Base-by-base conservation (phyloP, 1,140 invertebrate genomes). In the Drosophila burlai region DNA sequence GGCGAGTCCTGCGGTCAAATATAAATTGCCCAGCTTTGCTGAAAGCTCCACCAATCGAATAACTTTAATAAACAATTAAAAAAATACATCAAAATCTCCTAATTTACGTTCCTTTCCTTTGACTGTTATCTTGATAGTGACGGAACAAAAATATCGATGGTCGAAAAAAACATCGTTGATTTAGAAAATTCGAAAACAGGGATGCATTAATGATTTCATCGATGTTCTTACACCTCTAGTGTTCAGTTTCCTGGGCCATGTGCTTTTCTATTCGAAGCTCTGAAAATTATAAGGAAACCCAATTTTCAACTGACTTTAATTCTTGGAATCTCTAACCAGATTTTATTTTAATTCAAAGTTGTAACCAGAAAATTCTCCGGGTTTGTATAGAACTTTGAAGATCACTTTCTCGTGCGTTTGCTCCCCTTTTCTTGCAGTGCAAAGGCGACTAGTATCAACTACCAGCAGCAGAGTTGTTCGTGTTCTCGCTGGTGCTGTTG, bases 401-500 rank as follows among this genome's bases (percentile, higher is more conserved):
- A 0, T 18, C 24, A 24, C 24, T 24, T 52, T 18, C 3, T 18
- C 3, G 50, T 18, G 18, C 8, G 50, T 18, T 13, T 18, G 5
- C 10, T 10, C 4, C 5, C 29, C 0, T 34, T 71, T 71, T 71
- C 10, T 55, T 9, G 1, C 24, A 50, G 83, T 86, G 83, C 61
- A 76, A 15, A 42, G 43, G 60, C 75, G 52, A 50, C 45, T 72
- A 58, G 58, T 79, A 77, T 78, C 75, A 52, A 45, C 58, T 73
- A 73, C 47, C 68, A 80, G 67, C 76, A 71, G 61, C 54, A 64
- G 43, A 63, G 54, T 38, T 18, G 57, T 60, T 73, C 75, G 58
- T 74, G 71, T 83, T 47, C 66, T 83, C 55, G 80, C 60, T 31
- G 46, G 62, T 55, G 47, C 21, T 55, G 55, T 62, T 74, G 55